Conservation (phyloP, 53 echinoderm and acorn worm genomes). For the Holothuria leucospilota region DNA sequence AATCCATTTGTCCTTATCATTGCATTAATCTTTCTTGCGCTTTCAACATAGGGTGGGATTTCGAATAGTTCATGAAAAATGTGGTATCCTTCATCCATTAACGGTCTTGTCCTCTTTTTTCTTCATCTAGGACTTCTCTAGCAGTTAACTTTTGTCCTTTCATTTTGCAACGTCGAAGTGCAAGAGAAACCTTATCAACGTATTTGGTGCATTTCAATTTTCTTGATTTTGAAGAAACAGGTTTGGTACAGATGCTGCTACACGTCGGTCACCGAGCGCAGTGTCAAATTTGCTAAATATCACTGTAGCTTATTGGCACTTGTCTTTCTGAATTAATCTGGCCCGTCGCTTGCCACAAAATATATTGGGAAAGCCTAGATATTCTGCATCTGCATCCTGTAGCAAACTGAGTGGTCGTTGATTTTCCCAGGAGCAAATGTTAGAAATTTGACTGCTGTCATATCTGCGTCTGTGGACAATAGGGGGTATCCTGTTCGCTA, state of each 20-base stretch:
- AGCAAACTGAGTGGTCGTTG: conserved; percentile 47
- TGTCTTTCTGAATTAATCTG: conserved; percentile 15
- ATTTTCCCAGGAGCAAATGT: conserved; percentile 58
- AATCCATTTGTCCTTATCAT: conserved; percentile 58
- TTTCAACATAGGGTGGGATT: conserved; percentile 64
- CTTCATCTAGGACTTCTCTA: neutral
- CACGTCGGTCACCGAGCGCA: conserved; percentile 35
- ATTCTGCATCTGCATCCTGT: conserved; percentile 61
- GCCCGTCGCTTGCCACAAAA: conserved; percentile 49
- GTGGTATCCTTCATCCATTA: conserved; percentile 56
- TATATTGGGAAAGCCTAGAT: conserved; percentile 56
- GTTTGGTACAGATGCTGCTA: conserved; percentile 51
- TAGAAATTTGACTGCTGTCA: conserved; percentile 29
- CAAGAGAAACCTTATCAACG: conserved; percentile 12
- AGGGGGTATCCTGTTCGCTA: conserved; percentile 41
- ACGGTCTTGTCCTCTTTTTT: neutral
- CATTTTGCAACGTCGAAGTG: conserved; percentile 47
- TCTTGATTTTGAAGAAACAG: conserved; percentile 56
- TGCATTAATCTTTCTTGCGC: conserved; percentile 51
- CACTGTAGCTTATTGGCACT: conserved; percentile 24
- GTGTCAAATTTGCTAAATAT: conserved; percentile 52
- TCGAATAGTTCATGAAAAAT: conserved; percentile 43
- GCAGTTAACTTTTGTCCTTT: conserved; percentile 44
- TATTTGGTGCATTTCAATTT: conserved; percentile 47
- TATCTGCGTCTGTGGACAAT: conserved; percentile 14